A percentile compares a stretch with the other conserved stretches of the same genome.
Evolutionary conservation across 2,113 vertebrate genomes (phyloP).

Genomic region (Rattus rattus): DNA sequence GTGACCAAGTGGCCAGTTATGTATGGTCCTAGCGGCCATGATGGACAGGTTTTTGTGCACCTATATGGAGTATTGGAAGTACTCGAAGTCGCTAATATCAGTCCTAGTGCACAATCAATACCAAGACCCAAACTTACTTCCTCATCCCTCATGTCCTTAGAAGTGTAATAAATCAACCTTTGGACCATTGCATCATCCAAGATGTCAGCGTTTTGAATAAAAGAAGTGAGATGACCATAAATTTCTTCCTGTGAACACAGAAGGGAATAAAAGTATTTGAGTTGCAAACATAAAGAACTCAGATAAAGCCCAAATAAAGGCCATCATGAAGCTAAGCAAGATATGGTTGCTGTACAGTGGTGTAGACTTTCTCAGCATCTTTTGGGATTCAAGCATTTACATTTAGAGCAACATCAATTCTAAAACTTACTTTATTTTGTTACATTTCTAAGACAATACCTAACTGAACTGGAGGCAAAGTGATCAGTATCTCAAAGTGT

Average conservation of each 20-base stretch:
- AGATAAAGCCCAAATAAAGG: background rate
- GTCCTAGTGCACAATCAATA: background rate
- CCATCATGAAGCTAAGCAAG: background rate
- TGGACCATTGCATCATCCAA: conserved; percentile 75
- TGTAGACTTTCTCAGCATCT: background rate
- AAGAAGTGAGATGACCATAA: conserved; percentile 70
- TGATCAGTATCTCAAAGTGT: background rate
- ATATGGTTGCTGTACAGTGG: background rate
- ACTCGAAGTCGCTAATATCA: background rate
- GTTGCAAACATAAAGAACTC: conserved; percentile 8
- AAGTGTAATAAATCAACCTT: conserved; percentile 77
- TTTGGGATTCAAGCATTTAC: no score
- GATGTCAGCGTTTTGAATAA: conserved; percentile 75
- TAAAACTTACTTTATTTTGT: conserved; percentile 1
- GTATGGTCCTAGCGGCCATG: background rate
- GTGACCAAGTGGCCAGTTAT: background rate
- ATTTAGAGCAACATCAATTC: background rate
- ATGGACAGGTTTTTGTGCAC: background rate
- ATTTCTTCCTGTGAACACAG: conserved; percentile 77
- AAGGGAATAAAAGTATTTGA: conserved; percentile 29
- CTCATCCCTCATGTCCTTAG: conserved; percentile 78
- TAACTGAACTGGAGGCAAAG: background rate
- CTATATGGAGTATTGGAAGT: background rate
- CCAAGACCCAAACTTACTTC: conserved; percentile 62
- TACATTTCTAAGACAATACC: background rate